Evolutionary conservation across 2,797 vertebrate genomes (phyloP).

Genomic region (Cyprinella venusta): DNA sequence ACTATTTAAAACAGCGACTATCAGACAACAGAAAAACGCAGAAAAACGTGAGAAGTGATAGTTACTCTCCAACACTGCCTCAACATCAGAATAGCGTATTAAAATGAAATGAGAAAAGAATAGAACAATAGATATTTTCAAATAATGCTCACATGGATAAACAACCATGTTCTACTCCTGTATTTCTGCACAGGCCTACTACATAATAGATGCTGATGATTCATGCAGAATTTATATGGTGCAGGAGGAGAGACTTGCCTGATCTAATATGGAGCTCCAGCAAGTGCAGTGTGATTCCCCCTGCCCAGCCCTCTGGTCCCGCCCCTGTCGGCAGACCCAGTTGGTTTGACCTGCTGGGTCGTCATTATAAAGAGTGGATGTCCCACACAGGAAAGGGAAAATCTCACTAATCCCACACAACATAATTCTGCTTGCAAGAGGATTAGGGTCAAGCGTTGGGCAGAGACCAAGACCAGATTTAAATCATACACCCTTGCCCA

Average conservation of each 20-base stretch:
- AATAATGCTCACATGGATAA: neutral
- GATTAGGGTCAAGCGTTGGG: slow-evolving; percentile 76
- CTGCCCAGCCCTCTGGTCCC: neutral
- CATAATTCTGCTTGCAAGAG: slow-evolving; percentile 77
- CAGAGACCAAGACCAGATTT: slow-evolving; percentile 76
- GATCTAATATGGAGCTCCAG: slow-evolving; percentile 30
- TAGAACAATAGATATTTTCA: neutral
- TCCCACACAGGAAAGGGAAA: slow-evolving; percentile 59
- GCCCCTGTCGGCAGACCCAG: neutral
- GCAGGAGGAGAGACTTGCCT: neutral
- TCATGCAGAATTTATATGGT: slow-evolving; percentile 50
- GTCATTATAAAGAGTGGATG: slow-evolving; percentile 63
- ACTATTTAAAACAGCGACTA: neutral
- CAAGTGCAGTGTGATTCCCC: neutral
- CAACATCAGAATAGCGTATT: neutral
- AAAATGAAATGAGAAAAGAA: neutral
- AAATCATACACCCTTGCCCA: slow-evolving; percentile 60
- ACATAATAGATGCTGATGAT: slow-evolving; percentile 23
- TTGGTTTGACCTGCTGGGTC: slow-evolving; percentile 55
- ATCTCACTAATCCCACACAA: slow-evolving; percentile 78
- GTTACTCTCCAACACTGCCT: neutral
- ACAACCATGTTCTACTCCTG: neutral
- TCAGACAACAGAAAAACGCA: neutral
- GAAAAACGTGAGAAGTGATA: neutral
- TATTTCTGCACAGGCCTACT: neutral